A percentile compares a stretch with the other conserved stretches of the same genome.
Evolutionary conservation across 2,797 vertebrate genomes (phyloP).

Genomic region (Macropodus opercularis): DNA sequence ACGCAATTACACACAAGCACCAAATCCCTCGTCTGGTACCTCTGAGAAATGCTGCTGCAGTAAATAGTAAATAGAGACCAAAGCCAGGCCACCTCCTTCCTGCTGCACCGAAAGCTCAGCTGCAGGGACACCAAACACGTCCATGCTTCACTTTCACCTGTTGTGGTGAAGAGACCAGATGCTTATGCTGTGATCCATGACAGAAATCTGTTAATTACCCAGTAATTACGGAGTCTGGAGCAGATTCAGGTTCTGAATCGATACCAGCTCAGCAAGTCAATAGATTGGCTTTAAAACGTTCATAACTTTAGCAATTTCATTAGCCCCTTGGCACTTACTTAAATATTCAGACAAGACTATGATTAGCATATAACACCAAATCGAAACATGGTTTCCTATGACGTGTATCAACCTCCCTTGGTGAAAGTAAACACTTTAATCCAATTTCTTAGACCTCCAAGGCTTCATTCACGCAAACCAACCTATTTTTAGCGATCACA

Average conservation of each 20-base stretch:
- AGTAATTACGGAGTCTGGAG: no score
- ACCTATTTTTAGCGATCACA: conserved; percentile 74
- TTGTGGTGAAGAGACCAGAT: background rate
- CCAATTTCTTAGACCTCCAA: conserved; percentile 69
- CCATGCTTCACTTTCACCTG: conserved; percentile 12
- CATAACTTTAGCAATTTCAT: conserved; percentile 26
- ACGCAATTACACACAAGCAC: conserved; percentile 83
- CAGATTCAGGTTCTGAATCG: background rate
- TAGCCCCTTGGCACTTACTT: conserved; percentile 15
- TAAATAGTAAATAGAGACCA: conserved; percentile 75
- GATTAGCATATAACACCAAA: conserved; percentile 47
- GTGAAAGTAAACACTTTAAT: conserved; percentile 78
- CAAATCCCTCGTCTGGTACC: conserved; percentile 75
- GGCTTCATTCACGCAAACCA: conserved; percentile 54
- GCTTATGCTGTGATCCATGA: no score
- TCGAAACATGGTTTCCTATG: conserved; percentile 54
- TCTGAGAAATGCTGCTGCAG: conserved; percentile 65
- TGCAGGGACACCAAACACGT: conserved; percentile 10
- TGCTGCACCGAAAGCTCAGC: conserved; percentile 50
- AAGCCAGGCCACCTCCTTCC: conserved; percentile 69
- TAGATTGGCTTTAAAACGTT: conserved; percentile 33
- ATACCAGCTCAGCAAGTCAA: conserved; percentile 5
- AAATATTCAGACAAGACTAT: conserved; percentile 45
- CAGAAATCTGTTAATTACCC: no score
- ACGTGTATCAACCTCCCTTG: conserved; percentile 48